Conservation (phyloP, 2,797 vertebrate genomes). For the Eutrigla gurnardus region DNA sequence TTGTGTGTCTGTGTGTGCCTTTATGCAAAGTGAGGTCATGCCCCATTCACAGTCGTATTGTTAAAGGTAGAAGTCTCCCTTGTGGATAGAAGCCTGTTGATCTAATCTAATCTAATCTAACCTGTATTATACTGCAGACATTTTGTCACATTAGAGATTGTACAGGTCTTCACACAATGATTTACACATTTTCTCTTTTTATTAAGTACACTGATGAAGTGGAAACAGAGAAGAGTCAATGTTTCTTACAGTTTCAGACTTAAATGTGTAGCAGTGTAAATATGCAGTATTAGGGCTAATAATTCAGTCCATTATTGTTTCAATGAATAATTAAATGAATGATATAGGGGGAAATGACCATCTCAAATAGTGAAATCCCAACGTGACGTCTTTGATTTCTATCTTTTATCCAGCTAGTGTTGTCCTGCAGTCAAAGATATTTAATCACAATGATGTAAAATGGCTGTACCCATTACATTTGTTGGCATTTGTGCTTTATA, state of each 20-base stretch:
- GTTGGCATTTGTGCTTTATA: no score
- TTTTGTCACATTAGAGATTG: conserved; percentile 18
- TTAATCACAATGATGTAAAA: neutral
- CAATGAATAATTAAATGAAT: neutral
- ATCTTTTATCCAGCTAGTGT: neutral
- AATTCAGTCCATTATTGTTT: neutral
- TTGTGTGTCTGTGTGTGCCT: conserved; percentile 9
- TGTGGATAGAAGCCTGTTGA: conserved; percentile 34
- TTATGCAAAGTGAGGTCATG: conserved; percentile 18
- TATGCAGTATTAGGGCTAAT: neutral
- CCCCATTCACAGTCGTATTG: conserved; percentile 4
- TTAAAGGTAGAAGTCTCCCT: conserved; percentile 6
- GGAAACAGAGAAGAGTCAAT: neutral
- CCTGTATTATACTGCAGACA: conserved; percentile 18
- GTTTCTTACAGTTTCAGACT: neutral
- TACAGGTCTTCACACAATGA: conserved; percentile 12
- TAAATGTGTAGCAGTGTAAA: neutral
- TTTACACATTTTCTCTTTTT: neutral
- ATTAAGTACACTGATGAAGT: neutral
- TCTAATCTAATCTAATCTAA: conserved; percentile 35
- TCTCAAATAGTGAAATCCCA: neutral
- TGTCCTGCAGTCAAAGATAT: neutral
- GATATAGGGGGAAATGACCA: neutral
- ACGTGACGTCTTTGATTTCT: neutral
- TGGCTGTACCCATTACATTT: neutral